phyloP scores from a whole-genome alignment of 2,888 invertebrate species.

The Auanema sp. region DNA sequence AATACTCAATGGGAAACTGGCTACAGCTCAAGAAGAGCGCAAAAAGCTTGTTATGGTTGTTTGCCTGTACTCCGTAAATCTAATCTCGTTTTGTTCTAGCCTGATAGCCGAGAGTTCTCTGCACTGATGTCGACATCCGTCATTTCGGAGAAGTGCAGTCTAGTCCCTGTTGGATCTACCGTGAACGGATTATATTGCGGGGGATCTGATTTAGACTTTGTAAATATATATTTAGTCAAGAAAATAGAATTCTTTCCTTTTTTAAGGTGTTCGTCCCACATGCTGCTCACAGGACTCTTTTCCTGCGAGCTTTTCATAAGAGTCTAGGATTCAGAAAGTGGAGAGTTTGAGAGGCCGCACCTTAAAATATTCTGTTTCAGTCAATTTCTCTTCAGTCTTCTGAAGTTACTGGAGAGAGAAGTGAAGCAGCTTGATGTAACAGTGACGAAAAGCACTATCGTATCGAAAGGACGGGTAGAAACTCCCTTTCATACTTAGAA shows the following conservation, averaged over 20 bases:
- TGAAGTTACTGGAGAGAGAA: conserved; percentile 25
- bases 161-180: conserved; percentile 32
- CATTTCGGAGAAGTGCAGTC: conserved; percentile 6
- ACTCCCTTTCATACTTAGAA: background rate
- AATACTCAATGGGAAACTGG: too few species aligned
- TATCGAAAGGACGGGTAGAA: conserved; percentile 19
- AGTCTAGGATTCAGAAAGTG: conserved; percentile 41
- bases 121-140: conserved; percentile 3
- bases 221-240: background rate
- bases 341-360: conserved; percentile 5
- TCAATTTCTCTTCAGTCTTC: conserved; percentile 27
- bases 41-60: too few species aligned
- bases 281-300: conserved; percentile 23
- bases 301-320: conserved; percentile 36
- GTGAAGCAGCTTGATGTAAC: conserved; percentile 27
- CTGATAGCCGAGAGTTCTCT: conserved; percentile 1
- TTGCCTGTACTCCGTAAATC: too few species aligned
- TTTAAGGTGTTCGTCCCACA: conserved; percentile 26
- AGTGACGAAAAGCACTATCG: conserved; percentile 23
- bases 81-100: background rate
- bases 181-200: conserved; percentile 17
- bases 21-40: too few species aligned
- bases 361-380: conserved; percentile 13
- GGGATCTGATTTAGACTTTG: conserved; percentile 18
- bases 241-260: background rate